phyloP scores from a whole-genome alignment of 2,888 invertebrate species.

The Drosophila nigricruria region DNA sequence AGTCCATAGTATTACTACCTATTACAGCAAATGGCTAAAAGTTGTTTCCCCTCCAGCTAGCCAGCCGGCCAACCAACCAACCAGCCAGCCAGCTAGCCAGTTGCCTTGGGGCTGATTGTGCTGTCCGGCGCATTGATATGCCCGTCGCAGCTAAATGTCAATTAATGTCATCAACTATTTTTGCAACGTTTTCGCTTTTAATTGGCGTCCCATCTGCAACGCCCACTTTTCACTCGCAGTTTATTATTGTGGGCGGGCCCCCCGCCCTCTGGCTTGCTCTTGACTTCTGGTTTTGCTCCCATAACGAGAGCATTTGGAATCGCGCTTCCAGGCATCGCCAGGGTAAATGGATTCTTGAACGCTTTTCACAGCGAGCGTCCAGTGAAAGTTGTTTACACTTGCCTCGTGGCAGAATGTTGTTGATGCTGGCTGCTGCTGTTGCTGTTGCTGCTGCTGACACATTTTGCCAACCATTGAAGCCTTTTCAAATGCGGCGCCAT shows the following conservation, averaged over 20 bases:
- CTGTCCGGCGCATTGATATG: constrained; percentile 80
- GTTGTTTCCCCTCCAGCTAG: not conserved
- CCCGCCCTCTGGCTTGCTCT: constrained; percentile 52
- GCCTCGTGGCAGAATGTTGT: constrained; percentile 35
- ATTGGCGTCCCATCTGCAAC: constrained; percentile 70
- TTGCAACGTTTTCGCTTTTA: constrained; percentile 80
- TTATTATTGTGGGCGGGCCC: constrained; percentile 46
- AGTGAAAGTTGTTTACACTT: constrained; percentile 81
- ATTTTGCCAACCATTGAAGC: constrained; percentile 71
- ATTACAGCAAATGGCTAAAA: constrained; percentile 35
- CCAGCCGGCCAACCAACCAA: not conserved
- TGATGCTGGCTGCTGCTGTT: constrained; percentile 5
- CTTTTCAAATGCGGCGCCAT: constrained; percentile 52
- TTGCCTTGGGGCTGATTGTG: constrained; percentile 76
- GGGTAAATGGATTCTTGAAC: constrained; percentile 28
- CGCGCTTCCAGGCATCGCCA: constrained; percentile 5
- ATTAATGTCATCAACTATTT: constrained; percentile 81
- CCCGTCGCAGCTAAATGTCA: constrained; percentile 82
- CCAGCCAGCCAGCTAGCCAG: not conserved
- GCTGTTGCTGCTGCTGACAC: constrained; percentile 64
- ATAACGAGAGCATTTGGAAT: constrained; percentile 1
- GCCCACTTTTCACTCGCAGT: constrained; percentile 33
- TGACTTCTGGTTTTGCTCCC: constrained; percentile 55
- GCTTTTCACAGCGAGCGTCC: constrained; percentile 22
- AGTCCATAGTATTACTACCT: constrained; percentile 42